Evolutionary conservation across 1,140 invertebrate species (phyloP), one percentile per base, ranked within the genome.

Genomic region (Maconellicoccus hirsutus): DNA sequence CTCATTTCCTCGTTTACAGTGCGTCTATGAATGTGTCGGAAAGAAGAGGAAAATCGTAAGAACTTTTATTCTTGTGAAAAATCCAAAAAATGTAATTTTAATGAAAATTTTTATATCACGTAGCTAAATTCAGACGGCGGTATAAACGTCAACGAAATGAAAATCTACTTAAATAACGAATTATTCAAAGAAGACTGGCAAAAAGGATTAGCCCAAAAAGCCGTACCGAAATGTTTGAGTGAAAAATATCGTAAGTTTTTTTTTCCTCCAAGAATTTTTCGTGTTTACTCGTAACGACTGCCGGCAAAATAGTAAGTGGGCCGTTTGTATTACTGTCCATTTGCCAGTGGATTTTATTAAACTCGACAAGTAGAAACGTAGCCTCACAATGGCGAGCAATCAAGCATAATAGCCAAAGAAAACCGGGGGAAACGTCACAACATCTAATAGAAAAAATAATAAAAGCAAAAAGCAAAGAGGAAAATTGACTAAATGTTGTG

Each of bases 151-250:
- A 26, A 66, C 25, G 61, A 66, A 66, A 66, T 66, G 61, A 66
- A 25, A 25, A 25, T 14, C 8, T 66, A 66, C 61, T 26, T 66
- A 8, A 66, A 10, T 12, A 66, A 10, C 19, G 61, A 66, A 23
- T 66, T 66, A 26, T 74, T 72, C 66, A 74, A 72, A 71, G 73
- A 74, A 59, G 66, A 72, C 33, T 74, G 73, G 73, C 73, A 74
- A 33, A 74, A 74, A 70, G 14, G 71, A 39, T 10, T 72, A 10
- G 73, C 70, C n/a, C 26, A 73, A 71, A 71, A 69, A 21, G 39
- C 70, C 0, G 21, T 73, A 42, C 27, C 63, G 59, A 73, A 71
- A 70, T 73, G 72, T 70, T 27, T 73, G 21, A 63, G 69, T 38
- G 72, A 73, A 52, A 70, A 21, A 12, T 73, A 73, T n/a, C 61